Conservation (phyloP, 2,888 invertebrate species). For the Rhingia campestris region DNA sequence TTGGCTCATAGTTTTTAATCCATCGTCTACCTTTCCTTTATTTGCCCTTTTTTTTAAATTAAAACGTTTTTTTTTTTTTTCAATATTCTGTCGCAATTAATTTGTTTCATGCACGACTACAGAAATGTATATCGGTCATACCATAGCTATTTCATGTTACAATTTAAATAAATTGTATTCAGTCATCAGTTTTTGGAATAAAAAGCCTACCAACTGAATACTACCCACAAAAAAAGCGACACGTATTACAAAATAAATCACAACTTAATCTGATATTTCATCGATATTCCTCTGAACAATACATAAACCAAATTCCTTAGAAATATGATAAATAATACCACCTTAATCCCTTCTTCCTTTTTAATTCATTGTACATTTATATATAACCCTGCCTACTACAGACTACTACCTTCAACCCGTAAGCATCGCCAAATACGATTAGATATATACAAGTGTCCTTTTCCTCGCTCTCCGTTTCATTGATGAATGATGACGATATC, state of each 20-base stretch:
- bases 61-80: too few species aligned
- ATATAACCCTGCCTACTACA: slow-evolving; percentile 25
- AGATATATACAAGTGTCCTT: slow-evolving; percentile 31
- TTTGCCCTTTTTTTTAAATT: too few species aligned
- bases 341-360: neutral
- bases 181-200: neutral
- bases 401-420: neutral
- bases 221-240: neutral
- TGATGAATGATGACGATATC: slow-evolving; percentile 50
- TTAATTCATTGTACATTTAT: neutral
- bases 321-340: slow-evolving; percentile 29
- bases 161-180: too few species aligned
- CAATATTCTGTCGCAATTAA: too few species aligned
- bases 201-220: too few species aligned
- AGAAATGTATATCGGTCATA: too few species aligned
- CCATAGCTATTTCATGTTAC: too few species aligned
- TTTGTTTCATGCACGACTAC: too few species aligned
- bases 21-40: too few species aligned
- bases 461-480: neutral
- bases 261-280: slow-evolving; percentile 42
- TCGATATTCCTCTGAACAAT: slow-evolving; percentile 23
- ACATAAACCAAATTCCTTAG: slow-evolving; percentile 35
- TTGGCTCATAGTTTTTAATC: too few species aligned
- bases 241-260: slow-evolving; percentile 30
- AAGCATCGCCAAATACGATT: slow-evolving; percentile 31